phyloP scores from a whole-genome alignment of 2,888 invertebrate species.

The Horisme vitalbata region DNA sequence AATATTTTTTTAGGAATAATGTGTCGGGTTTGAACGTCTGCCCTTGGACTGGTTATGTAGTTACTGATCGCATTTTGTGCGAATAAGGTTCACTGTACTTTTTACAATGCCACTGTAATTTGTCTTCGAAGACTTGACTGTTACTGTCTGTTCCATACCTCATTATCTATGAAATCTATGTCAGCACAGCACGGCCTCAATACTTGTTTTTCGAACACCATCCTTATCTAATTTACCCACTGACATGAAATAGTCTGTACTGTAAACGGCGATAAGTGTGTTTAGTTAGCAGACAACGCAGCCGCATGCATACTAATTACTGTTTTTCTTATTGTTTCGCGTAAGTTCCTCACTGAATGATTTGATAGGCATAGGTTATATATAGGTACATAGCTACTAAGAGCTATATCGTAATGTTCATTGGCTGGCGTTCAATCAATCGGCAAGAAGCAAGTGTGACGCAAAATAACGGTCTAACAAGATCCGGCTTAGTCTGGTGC shows the following conservation, averaged over 20 bases:
- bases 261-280: slow-evolving; percentile 53
- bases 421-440: slow-evolving; percentile 58
- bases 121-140: not conserved
- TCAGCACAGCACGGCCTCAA: slow-evolving; percentile 44
- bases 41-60: slow-evolving; percentile 57
- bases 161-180: slow-evolving; percentile 35
- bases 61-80: slow-evolving; percentile 45
- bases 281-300: slow-evolving; percentile 48
- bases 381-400: slow-evolving; percentile 44
- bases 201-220: slow-evolving; percentile 52
- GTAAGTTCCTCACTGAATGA: slow-evolving; percentile 32
- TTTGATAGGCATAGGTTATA: slow-evolving; percentile 41
- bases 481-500: slow-evolving; percentile 54
- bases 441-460: slow-evolving; percentile 41
- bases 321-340: slow-evolving; percentile 46
- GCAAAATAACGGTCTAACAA: slow-evolving; percentile 43
- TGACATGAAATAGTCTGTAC: slow-evolving; percentile 56
- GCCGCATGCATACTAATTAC: slow-evolving; percentile 35
- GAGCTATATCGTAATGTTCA: slow-evolving; percentile 42
- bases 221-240: slow-evolving; percentile 66
- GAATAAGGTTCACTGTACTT: slow-evolving; percentile 65
- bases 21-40: slow-evolving; percentile 52
- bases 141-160: not conserved
- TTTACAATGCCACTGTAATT: slow-evolving; percentile 32
- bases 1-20: slow-evolving; percentile 54